Conservation (phyloP, 2,113 vertebrate species). For the Malurus elegans region DNA sequence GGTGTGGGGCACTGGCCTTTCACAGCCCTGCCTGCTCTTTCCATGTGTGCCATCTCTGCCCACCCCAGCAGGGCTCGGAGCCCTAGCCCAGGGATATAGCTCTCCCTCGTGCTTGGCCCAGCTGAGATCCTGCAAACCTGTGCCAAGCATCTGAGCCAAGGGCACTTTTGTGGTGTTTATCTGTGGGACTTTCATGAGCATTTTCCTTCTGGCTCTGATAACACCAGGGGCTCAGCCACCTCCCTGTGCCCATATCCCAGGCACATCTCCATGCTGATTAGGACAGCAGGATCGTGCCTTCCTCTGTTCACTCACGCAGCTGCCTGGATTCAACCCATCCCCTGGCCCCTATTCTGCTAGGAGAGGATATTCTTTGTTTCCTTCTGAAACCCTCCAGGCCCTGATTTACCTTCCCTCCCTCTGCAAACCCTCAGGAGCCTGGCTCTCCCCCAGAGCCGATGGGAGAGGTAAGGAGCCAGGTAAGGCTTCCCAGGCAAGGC, state of each 20-base stretch:
- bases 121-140: neutral
- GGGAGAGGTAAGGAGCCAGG: neutral
- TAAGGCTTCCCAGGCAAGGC: neutral
- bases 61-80: rapidly evolving
- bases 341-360: neutral
- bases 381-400: neutral
- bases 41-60: neutral
- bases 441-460: neutral
- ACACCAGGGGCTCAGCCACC: neutral
- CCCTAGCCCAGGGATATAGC: rapidly evolving
- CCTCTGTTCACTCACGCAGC: rapidly evolving
- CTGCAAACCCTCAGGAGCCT: neutral
- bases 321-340: neutral
- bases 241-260: neutral
- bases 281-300: neutral
- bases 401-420: neutral
- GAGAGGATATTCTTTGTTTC: neutral
- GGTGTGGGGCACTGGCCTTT: neutral
- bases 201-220: neutral
- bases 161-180: neutral
- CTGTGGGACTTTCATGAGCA: neutral
- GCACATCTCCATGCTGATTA: rapidly evolving
- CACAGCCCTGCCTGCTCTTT: neutral
- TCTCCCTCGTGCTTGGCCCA: neutral
- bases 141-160: neutral